Evolutionary conservation across 1,140 invertebrate genomes (phyloP).

Genomic region (Drosophila takahashii): DNA sequence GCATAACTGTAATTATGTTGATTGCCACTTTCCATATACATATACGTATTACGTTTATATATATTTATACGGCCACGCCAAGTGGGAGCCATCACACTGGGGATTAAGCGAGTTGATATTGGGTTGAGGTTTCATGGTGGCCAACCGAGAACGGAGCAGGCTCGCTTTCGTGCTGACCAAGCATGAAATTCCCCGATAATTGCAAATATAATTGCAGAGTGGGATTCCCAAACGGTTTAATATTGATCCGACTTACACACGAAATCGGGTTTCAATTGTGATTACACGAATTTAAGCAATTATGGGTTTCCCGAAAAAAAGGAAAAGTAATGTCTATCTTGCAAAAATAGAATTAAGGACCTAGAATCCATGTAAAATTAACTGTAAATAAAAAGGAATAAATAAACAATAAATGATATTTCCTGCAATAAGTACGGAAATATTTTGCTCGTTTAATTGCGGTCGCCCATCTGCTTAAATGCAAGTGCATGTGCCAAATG

Average conservation of each 20-base stretch:
- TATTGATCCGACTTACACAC: conserved; percentile 43
- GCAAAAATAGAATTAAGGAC: neutral
- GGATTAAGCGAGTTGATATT: conserved; percentile 30
- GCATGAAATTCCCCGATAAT: conserved; percentile 61
- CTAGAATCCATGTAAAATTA: no score
- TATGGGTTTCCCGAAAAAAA: conserved; percentile 14
- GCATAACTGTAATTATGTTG: conserved; percentile 58
- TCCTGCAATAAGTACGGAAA: neutral
- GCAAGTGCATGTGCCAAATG: conserved; percentile 3
- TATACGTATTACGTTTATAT: conserved; percentile 36
- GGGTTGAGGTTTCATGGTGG: conserved; percentile 11
- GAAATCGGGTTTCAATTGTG: conserved; percentile 25
- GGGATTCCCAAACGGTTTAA: conserved; percentile 21
- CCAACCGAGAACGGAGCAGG: neutral
- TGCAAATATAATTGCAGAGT: conserved; percentile 55
- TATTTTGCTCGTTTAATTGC: conserved; percentile 38
- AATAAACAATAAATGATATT: no score
- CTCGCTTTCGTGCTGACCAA: conserved; percentile 37
- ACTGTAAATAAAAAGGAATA: no score
- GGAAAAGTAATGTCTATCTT: neutral
- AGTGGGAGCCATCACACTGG: conserved; percentile 35
- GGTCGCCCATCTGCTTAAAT: conserved; percentile 15
- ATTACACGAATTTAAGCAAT: conserved; percentile 28
- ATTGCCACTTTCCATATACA: conserved; percentile 53
- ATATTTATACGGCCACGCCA: conserved; percentile 31